A percentile compares a stretch with the other conserved stretches of the same genome.
phyloP scores from a whole-genome alignment of 2,888 invertebrate genomes.

The Bhutanitis thaidina region DNA sequence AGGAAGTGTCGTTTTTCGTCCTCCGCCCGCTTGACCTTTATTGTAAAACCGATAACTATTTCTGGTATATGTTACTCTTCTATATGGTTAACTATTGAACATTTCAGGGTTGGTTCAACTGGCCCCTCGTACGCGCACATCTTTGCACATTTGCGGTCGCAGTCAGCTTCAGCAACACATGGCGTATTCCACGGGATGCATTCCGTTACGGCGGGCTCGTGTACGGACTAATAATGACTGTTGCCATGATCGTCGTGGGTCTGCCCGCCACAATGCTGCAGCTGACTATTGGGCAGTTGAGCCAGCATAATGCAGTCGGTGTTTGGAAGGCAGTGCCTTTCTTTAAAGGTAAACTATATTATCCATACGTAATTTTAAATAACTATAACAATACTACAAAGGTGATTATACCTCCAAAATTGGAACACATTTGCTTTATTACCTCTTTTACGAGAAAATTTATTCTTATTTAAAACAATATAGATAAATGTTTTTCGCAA shows the following conservation, averaged over 20 bases:
- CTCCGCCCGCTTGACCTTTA: no score
- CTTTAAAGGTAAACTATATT: conserved; percentile 73
- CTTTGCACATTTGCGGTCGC: conserved; percentile 78
- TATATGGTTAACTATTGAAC: no score
- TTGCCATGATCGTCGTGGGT: conserved; percentile 70
- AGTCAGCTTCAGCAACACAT: conserved; percentile 76
- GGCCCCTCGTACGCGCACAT: conserved; percentile 48
- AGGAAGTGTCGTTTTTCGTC: no score
- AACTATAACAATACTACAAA: no score
- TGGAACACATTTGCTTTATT: no score
- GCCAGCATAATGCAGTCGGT: conserved; percentile 82
- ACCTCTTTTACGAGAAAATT: no score
- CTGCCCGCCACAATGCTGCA: conserved; percentile 81
- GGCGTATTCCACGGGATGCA: conserved; percentile 80
- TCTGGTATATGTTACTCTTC: no score
- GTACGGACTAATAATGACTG: conserved; percentile 73
- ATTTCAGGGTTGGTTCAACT: conserved; percentile 44
- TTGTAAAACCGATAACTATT: no score
- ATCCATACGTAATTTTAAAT: no score
- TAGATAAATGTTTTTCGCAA: no score
- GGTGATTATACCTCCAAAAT: no score
- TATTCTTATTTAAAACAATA: no score
- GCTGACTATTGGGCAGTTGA: conserved; percentile 82
- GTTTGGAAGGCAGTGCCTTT: conserved; percentile 84
- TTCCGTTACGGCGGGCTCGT: conserved; percentile 68